Percentiles rank a stretch among this genome's conserved stretches.
These are phyloP conservation scores for Calephelis nemesis DNA, from an alignment of 1,140 invertebrate genomes.

Conservation along the genomic window DNA sequence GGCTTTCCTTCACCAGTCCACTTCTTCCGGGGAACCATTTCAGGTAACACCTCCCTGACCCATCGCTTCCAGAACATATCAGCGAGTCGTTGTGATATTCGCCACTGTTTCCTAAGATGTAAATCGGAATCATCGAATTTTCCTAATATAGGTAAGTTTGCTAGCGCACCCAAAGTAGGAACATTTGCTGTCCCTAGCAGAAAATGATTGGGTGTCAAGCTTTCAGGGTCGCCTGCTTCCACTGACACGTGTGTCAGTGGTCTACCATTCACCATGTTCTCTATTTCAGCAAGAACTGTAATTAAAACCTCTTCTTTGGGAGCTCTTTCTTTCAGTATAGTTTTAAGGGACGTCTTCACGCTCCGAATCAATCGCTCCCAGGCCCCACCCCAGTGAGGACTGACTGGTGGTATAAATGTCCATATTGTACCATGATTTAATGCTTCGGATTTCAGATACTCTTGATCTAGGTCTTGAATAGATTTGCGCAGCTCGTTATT, in stretches of 20 bases:
- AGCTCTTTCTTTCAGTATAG: constrained; percentile 30
- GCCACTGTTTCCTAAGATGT: constrained; percentile 30
- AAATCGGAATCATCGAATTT: constrained; percentile 25
- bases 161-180: no score
- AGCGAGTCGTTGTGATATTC: constrained; percentile 32
- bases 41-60: constrained; percentile 34
- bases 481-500: constrained; percentile 34
- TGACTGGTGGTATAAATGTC: constrained; percentile 54
- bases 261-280: constrained; percentile 37
- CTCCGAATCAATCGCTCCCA: constrained; percentile 39
- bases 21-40: constrained; percentile 36
- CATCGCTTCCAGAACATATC: constrained; percentile 37
- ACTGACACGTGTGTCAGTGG: constrained; percentile 38
- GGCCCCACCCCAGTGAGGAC: constrained; percentile 46
- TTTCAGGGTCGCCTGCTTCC: constrained; percentile 24
- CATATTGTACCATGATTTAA: constrained; percentile 36
- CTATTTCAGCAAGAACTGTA: constrained; percentile 36
- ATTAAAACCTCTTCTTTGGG: constrained; percentile 29
- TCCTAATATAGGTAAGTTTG: constrained; percentile 25
- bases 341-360: constrained; percentile 31
- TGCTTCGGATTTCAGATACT: constrained; percentile 20
- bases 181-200: constrained; percentile 25
- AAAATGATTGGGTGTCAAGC: constrained; percentile 41
- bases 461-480: constrained; percentile 26
- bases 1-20: constrained; percentile 35